These are phyloP conservation scores for Galaxea fascicularis DNA, from an alignment of 92 coral and sea anemone species.

Conservation along the genomic window DNA sequence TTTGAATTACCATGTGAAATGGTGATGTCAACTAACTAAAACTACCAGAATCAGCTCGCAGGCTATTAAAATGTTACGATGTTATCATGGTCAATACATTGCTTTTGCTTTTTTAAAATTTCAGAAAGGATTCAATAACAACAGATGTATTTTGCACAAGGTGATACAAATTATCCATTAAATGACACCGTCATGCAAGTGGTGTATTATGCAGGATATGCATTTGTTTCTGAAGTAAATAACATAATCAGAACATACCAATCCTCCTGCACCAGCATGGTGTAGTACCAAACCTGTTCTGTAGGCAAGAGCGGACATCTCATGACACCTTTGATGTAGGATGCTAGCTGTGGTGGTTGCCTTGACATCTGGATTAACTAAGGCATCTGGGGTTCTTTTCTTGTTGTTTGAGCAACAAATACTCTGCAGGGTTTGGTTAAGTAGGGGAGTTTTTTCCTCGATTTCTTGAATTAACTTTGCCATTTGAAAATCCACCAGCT, in stretches of 20 bases:
- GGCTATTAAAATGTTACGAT: too few relatives aligned
- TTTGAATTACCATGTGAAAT: too few relatives aligned
- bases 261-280: constrained; percentile 1
- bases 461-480: not conserved
- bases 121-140: too few relatives aligned
- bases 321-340: not conserved
- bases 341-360: constrained; percentile 4
- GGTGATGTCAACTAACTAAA: too few relatives aligned
- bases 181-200: too few relatives aligned
- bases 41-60: too few relatives aligned
- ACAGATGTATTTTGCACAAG: too few relatives aligned
- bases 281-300: not conserved
- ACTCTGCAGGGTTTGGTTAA: not conserved
- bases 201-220: too few relatives aligned
- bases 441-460: constrained; percentile 1
- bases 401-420: not conserved
- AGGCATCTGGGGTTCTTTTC: not conserved
- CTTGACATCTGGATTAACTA: not conserved
- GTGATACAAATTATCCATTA: too few relatives aligned
- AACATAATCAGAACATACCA: constrained; percentile 21
- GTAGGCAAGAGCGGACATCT: constrained; percentile 23
- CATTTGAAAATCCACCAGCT: not conserved
- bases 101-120: too few relatives aligned
- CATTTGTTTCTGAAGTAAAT: too few relatives aligned
- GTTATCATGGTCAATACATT: too few relatives aligned